A percentile compares a stretch with the other conserved stretches of the same genome.
Conservation (phyloP, 2,888 invertebrate genomes). For the Eretmocerus hayati region DNA sequence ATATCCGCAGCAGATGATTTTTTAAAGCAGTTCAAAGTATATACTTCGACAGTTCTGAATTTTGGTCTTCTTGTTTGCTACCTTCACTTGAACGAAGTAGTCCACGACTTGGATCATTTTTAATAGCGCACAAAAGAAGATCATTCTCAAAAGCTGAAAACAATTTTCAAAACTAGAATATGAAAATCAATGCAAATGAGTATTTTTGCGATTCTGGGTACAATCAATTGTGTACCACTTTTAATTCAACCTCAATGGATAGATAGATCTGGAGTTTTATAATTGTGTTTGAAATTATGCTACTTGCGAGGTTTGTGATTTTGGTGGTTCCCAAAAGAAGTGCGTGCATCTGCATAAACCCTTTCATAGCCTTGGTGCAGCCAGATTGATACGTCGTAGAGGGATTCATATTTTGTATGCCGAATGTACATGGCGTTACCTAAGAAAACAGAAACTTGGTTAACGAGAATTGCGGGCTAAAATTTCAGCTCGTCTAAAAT, state of each 20-base stretch:
- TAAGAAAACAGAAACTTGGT: conserved; percentile 29
- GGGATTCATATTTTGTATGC: conserved; percentile 27
- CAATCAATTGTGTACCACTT: background rate
- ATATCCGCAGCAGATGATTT: too few relatives aligned
- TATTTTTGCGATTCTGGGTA: background rate
- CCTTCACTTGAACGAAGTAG: too few relatives aligned
- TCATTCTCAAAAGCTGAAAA: conserved; percentile 71
- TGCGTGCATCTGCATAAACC: conserved; percentile 70
- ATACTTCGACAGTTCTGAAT: too few relatives aligned
- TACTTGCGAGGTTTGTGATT: too few relatives aligned
- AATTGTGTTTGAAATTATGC: background rate
- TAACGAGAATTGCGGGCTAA: conserved; percentile 19
- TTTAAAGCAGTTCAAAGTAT: too few relatives aligned
- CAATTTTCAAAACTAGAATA: background rate
- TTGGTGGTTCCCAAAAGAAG: conserved; percentile 74
- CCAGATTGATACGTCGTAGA: conserved; percentile 63
- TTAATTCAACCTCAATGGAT: too few relatives aligned
- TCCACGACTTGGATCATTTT: too few relatives aligned
- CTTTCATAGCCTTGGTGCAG: conserved; percentile 65
- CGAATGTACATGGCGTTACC: conserved; percentile 39
- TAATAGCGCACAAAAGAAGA: conserved; percentile 78
- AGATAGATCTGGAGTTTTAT: background rate
- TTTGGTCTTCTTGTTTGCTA: too few relatives aligned
- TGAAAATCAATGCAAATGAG: background rate
- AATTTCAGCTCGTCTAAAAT: too few relatives aligned